Base-by-base conservation (phyloP, 2,797 vertebrate genomes). In the Adrianichthys oophorus region DNA sequence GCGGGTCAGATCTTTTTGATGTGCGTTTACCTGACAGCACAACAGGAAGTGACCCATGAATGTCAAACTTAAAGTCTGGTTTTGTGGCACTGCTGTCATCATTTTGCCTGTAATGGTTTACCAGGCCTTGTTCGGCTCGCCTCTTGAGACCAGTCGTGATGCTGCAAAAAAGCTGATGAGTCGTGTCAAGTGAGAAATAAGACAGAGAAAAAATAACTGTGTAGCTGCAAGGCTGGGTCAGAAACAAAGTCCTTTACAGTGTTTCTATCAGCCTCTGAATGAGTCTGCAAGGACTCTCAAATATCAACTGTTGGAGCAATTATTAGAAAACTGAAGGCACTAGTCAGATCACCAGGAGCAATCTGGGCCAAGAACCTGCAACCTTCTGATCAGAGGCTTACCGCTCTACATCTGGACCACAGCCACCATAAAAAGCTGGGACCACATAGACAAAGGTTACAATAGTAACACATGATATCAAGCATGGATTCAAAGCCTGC, bases 201-300 rank as follows among this genome's bases (percentile, higher is more conserved):
- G 64, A 69, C 62, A 61, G n/a, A 51, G 60, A 68, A 75, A 64
- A 77, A 81, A 76, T 64, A 54, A 45, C 52, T 56, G 48, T 59
- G 56, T 17, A 53, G 51, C 78, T 79, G 82, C 82, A 78, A 75
- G 64, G 53, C 26, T 62, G 67, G 60, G 75, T 72, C 75, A 74
- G 79, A 78, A 80, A 76, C 70, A 16, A 51, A 78, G 58, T 77
- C 21, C 71, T 78, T 76, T 80, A 63, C 74, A 70, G 41, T 69
- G 17, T 49, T 67, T 15, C 53, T 63, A 56, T 77, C 76, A 76
- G 62, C 52, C 62, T 69, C 52, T 65, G 1, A 7, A 8, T 47
- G 52, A 67, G 57, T 62, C 74, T 64, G 70, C 73, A 66, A 23
- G n/a, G 2, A 12, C 32, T 32, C 32, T 32, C 32, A 10, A 32